Percentiles rank a stretch among this genome's conserved stretches.
phyloP scores from a whole-genome alignment of 2,888 invertebrate genomes.

The Piscicola geometra region DNA sequence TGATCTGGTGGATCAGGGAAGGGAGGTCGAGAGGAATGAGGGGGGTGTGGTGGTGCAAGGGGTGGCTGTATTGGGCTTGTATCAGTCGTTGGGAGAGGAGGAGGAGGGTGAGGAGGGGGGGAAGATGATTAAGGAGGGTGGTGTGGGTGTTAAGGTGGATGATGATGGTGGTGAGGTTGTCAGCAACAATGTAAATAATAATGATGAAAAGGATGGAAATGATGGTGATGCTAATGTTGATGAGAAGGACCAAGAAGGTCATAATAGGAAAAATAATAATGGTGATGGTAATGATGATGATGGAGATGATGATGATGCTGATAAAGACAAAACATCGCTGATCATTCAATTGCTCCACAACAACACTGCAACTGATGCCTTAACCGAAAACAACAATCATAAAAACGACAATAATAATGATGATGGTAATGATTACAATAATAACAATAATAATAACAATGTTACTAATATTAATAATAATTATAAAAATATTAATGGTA shows the following conservation, averaged over 20 bases:
- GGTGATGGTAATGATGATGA: not conserved
- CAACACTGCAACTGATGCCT: no score
- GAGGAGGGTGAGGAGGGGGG: not conserved
- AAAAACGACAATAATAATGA: conserved; percentile 13
- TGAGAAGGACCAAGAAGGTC: not conserved
- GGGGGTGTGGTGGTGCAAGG: conserved; percentile 47
- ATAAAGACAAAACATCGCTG: no score
- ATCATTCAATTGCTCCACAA: no score
- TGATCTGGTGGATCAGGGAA: conserved; percentile 75
- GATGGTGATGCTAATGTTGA: not conserved
- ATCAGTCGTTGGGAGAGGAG: conserved; percentile 47
- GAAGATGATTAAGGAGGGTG: not conserved
- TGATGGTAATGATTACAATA: not conserved
- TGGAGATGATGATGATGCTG: not conserved
- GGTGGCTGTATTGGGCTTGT: conserved; percentile 58
- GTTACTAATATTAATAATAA: not conserved
- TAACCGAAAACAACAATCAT: conserved; percentile 17
- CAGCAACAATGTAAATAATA: not conserved
- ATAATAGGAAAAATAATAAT: conserved; percentile 17
- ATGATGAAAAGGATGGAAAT: not conserved
- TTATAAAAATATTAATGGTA: not conserved
- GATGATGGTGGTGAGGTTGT: not conserved
- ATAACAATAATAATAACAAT: not conserved
- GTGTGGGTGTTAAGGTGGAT: not conserved
- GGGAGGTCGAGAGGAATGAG: conserved; percentile 61